These are phyloP conservation scores for Crocuta crocuta DNA, from an alignment of 2,113 vertebrate species.

Conservation along the genomic window DNA sequence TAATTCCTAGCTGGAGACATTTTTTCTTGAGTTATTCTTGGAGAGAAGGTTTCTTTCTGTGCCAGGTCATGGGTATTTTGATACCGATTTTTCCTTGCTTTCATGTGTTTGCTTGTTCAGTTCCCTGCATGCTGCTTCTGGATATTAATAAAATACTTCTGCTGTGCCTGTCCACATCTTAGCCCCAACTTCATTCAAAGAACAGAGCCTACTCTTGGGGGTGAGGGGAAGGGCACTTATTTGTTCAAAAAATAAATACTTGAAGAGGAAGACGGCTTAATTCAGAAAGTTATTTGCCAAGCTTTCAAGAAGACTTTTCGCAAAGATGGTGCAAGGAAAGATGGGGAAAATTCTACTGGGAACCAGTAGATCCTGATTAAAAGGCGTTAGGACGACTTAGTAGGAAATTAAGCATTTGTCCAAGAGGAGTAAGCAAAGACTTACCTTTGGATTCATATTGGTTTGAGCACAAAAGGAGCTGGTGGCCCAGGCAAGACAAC, in stretches of 20 bases:
- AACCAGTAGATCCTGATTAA: conserved; percentile 37
- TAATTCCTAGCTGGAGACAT: conserved; percentile 69
- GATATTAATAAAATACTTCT: conserved; percentile 60
- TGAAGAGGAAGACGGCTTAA: neutral
- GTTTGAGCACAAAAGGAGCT: conserved; percentile 79
- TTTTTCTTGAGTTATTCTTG: conserved; percentile 74
- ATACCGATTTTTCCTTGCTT: conserved; percentile 77
- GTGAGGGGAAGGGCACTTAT: neutral
- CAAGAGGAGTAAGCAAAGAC: conserved; percentile 73
- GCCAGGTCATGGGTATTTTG: conserved; percentile 72
- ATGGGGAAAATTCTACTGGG: conserved; percentile 3
- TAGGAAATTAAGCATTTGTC: conserved; percentile 68
- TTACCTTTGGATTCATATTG: conserved; percentile 75
- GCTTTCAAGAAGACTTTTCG: conserved; percentile 42
- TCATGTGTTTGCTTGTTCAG: conserved; percentile 56
- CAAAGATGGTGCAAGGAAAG: neutral
- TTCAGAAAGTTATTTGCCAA: neutral
- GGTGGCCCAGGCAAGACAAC: conserved; percentile 78
- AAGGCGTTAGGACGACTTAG: conserved; percentile 62
- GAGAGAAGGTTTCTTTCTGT: conserved; percentile 56
- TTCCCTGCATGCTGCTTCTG: conserved; percentile 57
- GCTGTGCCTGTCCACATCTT: neutral
- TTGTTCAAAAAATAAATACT: conserved; percentile 20
- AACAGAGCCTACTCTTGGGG: neutral
- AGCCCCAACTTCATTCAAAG: conserved; percentile 43